Conservation (phyloP, 2,888 invertebrate genomes). For the Salpingus planirostris region DNA sequence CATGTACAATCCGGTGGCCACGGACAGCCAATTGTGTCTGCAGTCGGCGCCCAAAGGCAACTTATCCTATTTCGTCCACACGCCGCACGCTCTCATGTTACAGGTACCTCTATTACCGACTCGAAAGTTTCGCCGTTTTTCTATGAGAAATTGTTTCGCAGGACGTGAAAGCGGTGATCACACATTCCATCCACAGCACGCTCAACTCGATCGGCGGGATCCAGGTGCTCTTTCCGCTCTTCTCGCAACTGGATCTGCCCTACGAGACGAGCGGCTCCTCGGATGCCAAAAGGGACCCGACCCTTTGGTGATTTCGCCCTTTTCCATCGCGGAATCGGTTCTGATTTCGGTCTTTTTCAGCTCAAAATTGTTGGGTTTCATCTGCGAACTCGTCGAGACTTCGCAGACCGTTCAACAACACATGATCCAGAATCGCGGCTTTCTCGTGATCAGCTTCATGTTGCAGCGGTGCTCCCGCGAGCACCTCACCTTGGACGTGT, state of each 20-base stretch:
- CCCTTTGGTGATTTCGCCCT: constrained; percentile 60
- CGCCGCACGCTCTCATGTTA: constrained; percentile 98
- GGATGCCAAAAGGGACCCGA: constrained; percentile 78
- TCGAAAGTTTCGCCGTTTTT: constrained; percentile 1
- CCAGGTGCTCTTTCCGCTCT: constrained; percentile 94
- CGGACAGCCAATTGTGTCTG: constrained; percentile 96
- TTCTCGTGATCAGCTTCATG: constrained; percentile 96
- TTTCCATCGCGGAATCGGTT: background rate
- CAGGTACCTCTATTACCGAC: constrained; percentile 54
- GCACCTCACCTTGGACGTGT: constrained; percentile 88
- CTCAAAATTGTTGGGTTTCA: constrained; percentile 92
- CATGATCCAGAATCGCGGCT: constrained; percentile 97
- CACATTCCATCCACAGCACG: constrained; percentile 98
- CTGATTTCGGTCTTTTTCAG: constrained; percentile 45
- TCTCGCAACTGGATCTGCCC: constrained; percentile 93
- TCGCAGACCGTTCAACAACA: constrained; percentile 98
- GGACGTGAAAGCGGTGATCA: constrained; percentile 99
- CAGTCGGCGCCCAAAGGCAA: constrained; percentile 98
- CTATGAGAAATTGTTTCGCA: constrained; percentile 40
- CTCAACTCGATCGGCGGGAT: constrained; percentile 98
- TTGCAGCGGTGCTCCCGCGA: constrained; percentile 87
- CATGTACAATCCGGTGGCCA: constrained; percentile 99
- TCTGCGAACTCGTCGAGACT: constrained; percentile 93
- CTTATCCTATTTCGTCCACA: constrained; percentile 96
- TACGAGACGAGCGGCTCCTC: constrained; percentile 69